Percentiles rank a stretch among this genome's conserved stretches.
Conservation (phyloP, 2,113 vertebrate species). For the Dryoscopus gambensis region DNA sequence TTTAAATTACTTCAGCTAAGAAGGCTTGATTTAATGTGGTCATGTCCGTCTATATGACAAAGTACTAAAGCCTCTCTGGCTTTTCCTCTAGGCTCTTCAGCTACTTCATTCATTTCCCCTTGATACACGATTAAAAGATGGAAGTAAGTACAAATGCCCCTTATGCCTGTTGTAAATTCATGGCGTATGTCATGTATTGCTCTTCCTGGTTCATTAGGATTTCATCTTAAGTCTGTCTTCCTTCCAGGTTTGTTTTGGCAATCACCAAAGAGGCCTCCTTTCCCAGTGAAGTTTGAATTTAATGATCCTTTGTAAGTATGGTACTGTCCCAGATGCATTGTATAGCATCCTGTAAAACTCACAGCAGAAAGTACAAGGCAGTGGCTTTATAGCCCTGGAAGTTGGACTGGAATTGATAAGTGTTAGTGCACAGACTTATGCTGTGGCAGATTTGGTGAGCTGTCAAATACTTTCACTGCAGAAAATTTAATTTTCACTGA, state of each 20-base stretch:
- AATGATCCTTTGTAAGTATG: constrained; percentile 90
- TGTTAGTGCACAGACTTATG: neutral
- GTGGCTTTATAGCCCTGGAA: neutral
- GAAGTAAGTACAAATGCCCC: constrained; percentile 83
- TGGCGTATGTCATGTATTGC: fast-evolving
- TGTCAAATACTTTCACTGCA: neutral
- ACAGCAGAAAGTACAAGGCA: neutral
- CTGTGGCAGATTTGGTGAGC: neutral
- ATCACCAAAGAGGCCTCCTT: constrained; percentile 94
- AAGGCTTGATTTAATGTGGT: neutral
- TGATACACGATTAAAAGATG: constrained; percentile 94
- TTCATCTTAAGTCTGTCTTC: constrained; percentile 35
- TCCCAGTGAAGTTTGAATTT: constrained; percentile 89
- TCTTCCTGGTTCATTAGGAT: neutral
- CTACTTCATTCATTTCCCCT: constrained; percentile 95
- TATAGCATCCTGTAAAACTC: neutral
- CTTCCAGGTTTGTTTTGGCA: constrained; percentile 96
- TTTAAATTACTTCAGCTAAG: neutral
- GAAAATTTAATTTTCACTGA: neutral
- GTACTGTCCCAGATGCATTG: neutral
- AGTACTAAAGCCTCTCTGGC: neutral
- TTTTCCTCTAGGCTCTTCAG: constrained; percentile 84
- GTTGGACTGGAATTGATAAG: neutral
- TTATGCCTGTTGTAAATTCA: neutral
- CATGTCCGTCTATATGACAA: neutral